Evolutionary conservation across 2,888 invertebrate species (phyloP), one percentile per base, ranked within the genome.

Genomic region (Sminthurides aquaticus): DNA sequence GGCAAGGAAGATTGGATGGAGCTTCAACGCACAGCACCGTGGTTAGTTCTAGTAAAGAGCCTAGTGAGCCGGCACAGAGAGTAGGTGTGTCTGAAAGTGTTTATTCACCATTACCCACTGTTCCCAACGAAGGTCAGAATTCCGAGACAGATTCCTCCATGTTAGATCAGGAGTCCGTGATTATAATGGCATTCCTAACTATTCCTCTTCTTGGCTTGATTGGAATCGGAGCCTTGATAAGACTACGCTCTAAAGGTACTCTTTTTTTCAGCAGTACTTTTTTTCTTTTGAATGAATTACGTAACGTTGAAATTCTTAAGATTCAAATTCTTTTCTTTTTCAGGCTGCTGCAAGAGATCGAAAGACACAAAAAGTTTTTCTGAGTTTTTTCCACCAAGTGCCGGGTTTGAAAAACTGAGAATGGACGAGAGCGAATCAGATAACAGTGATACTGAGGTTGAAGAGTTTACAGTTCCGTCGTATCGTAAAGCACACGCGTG

Each of bases 111-210:
- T 54, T 54, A 43, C 67, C 0, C 54, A 62, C 26, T 49, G 48
- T 58, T 29, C 56, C 63, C 24, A 28, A 62, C 55, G 65, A 64
- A 52, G 54, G 58, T 54, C 66, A 28, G n/a, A 49, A 20, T 15
- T 48, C 20, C 11, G 34, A 52, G 18, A 43, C 26, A 3, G 56
- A 61, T 34, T 49, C 26, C 3, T 22, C 60, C 26, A 54, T 54
- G 24, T 5, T 29, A 3, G 68, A 70, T 24, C 69, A 71, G 22
- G 71, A 71, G 26, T 74, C 74, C n/a, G 71, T 74, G 52, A 67
- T 74, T 54, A 72, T 74, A 34, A 74, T 74, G 74, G 71, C 72
- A 49, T 74, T 74, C 60, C 66, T 74, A 43, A 74, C 74, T 8
- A 73, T 73, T 60, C 74, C 74, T 15, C 65, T 74, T 25, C 59